Percentiles rank a stretch among this genome's conserved stretches.
These are phyloP conservation scores for Thera britannica DNA, from an alignment of 2,888 invertebrate species.

Conservation along the genomic window DNA sequence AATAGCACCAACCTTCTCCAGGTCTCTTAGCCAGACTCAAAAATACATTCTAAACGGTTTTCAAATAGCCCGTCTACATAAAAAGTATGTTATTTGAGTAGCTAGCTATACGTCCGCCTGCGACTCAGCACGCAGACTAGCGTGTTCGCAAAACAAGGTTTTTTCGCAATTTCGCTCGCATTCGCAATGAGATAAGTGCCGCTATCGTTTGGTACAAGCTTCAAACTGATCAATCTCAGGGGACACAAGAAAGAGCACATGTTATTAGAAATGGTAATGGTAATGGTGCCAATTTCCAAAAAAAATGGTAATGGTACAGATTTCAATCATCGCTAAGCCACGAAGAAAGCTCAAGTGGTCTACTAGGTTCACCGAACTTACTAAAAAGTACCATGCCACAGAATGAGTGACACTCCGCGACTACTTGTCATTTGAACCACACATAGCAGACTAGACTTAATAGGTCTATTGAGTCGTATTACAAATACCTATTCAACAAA, in stretches of 20 bases:
- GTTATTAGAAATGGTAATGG: too few species aligned
- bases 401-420: slow-evolving; percentile 3
- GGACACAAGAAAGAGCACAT: too few species aligned
- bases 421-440: slow-evolving; percentile 11
- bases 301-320: background rate
- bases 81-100: background rate
- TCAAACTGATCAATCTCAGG: background rate
- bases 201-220: slow-evolving; percentile 45
- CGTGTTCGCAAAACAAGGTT: slow-evolving; percentile 47
- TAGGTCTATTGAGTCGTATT: slow-evolving; percentile 51
- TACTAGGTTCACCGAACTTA: too few species aligned
- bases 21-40: too few species aligned
- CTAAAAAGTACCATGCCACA: too few species aligned
- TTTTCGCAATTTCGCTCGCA: slow-evolving; percentile 56
- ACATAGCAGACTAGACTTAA: slow-evolving; percentile 40
- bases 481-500: slow-evolving; percentile 52
- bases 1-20: too few species aligned
- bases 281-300: too few species aligned
- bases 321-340: background rate
- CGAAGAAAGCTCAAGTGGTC: too few species aligned
- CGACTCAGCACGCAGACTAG: slow-evolving; percentile 43
- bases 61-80: background rate
- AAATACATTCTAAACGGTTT: background rate
- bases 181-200: slow-evolving; percentile 46
- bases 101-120: slow-evolving; percentile 5